Base-by-base conservation (phyloP, 2,797 vertebrate genomes). In the Pangasius macronema region DNA sequence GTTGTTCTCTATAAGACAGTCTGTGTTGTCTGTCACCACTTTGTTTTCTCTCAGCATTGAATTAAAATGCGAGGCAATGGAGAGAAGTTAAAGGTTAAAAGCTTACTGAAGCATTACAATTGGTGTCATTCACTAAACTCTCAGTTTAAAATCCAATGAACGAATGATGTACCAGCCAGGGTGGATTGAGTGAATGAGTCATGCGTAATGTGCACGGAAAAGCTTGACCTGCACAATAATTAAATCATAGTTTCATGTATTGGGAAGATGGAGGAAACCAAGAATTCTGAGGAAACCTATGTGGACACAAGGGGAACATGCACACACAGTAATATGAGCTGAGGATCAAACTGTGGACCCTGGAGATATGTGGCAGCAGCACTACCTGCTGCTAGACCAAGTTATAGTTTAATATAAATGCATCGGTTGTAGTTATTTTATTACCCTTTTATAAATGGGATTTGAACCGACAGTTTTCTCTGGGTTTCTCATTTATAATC, bases 11-110 rank as follows among this genome's bases (percentile, higher is more conserved):
- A 53, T 53, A 77, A 53, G 49, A 53, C 14, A 51, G 27, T 27
- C 14, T 18, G 27, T 53, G 49, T 20, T 30, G 49, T 53, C n/a
- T 53, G n/a, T 53, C 16, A 77, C n/a, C 10, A 20, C 14, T 77
- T 51, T 53, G 75, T 77, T 77, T 53, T 53, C 75, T 33, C n/a
- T 53, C n/a, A 20, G 49, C n/a, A 30, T 30, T 14, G 27, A 46
- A 77, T 53, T 77, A 18, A 53, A 53, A 30, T 53, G 49, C 16
- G n/a, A 76, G 49, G 27, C 73, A 13, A 51, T 76, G n/a, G 49
- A 49, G 73, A 46, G 46, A 75, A 51, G 73, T 51, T 51, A 51
- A 77, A 77, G 49, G 49, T 53, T 77, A 77, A 77, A 77, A 30
- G n/a, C 75, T 77, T 77, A 9, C n/a, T 77, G 49, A 77, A 53